Base-by-base conservation (phyloP, 2,888 invertebrate genomes). In the Digitonthophagus gazella region DNA sequence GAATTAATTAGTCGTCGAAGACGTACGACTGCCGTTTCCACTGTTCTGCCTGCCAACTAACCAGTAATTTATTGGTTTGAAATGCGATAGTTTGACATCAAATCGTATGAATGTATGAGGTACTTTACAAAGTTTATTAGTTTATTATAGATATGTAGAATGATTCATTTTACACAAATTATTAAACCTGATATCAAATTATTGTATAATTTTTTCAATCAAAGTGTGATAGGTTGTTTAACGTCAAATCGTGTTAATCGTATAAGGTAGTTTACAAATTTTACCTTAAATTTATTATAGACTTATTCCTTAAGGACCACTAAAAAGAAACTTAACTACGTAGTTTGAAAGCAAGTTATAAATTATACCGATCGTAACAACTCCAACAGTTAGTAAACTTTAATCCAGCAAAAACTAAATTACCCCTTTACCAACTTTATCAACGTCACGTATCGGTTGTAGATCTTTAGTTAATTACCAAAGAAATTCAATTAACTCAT, bases 1-100 rank as follows among this genome's bases (percentile, higher is more conserved):
- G 61, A 61, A 61, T 61, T 61, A 61, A 61, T 61, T 61, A 61
- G 61, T 19, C 61, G 61, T 61, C 19, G 18, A 61, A 61, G 61
- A 61, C n/a, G 18, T 20, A 61, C 61, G 61, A 61, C 61, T 61
- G 18, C 61, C 61, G 61, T 20, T 20, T 20, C 61, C 6, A 19
- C 28, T 44, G 28, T 44, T 44, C 28, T 44, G 28, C 28, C 6
- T 44, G 28, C 28, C 28, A 44, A 44, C 28, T 44, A 44, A 11
- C 28, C 28, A 6, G 6, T 5, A 44, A 44, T 44, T 44, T 44
- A 44, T 44, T 44, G 28, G 8, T 44, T 44, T 11, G 8, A 44
- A 44, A 8, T 8, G 11, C 28, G 28, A 44, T 44, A 44, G 28
- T 44, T 44, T 44, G 28, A 44, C n/a, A 44, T 44, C 28, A 44